Evolutionary conservation across 2,113 vertebrate species (phyloP).

Genomic region (Crotalus horridus): DNA sequence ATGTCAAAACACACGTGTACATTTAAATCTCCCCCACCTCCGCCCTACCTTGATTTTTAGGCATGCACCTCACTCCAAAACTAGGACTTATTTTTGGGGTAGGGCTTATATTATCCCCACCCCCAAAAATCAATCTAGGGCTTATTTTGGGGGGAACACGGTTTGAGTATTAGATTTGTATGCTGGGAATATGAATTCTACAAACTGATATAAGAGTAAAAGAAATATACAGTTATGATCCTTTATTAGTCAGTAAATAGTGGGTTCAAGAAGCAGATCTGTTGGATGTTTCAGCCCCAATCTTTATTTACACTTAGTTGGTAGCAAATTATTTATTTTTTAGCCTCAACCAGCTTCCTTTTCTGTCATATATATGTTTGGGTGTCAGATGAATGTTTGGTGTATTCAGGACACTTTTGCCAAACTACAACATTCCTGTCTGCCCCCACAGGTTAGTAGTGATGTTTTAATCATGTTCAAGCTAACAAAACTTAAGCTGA

Average conservation of each 20-base stretch:
- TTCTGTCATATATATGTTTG: neutral
- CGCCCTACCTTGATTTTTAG: no score
- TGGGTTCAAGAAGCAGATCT: neutral
- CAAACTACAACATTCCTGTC: neutral
- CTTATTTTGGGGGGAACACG: no score
- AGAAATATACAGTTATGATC: neutral
- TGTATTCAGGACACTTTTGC: neutral
- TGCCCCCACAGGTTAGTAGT: neutral
- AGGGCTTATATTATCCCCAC: no score
- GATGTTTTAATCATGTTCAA: neutral
- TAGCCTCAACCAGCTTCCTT: neutral
- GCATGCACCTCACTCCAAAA: no score
- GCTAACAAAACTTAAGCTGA: neutral
- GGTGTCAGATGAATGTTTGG: neutral
- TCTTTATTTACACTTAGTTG: neutral
- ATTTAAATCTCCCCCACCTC: no score
- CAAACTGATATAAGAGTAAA: neutral
- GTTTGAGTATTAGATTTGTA: neutral
- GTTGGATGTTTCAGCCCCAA: neutral
- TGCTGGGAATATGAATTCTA: neutral
- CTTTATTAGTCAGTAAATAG: neutral
- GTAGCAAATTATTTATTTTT: neutral
- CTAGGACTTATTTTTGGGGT: no score
- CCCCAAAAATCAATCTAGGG: no score
- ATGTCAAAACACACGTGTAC: no score